Conservation (phyloP, 2,797 vertebrate genomes). For the Nannoperca australis region DNA sequence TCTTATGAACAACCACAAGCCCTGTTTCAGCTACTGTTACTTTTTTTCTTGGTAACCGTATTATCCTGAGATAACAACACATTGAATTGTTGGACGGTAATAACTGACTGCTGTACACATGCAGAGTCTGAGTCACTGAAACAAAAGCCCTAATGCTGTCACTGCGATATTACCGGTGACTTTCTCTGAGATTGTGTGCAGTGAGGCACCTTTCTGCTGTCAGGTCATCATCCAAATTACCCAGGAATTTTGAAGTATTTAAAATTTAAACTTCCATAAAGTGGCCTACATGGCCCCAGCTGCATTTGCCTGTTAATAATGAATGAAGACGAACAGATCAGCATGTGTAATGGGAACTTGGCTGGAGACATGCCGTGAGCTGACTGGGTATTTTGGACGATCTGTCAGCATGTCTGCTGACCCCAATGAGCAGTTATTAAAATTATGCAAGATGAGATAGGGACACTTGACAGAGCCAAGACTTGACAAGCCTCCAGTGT, state of each 20-base stretch:
- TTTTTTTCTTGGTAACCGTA: neutral
- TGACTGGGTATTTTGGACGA: conserved; percentile 71
- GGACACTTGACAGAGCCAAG: conserved; percentile 43
- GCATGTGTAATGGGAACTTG: conserved; percentile 81
- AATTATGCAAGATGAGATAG: conserved; percentile 56
- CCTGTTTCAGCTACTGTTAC: conserved; percentile 6
- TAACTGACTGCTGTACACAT: conserved; percentile 23
- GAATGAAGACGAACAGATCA: conserved; percentile 82
- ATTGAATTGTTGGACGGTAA: conserved; percentile 23
- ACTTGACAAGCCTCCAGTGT: conserved; percentile 42
- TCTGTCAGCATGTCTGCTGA: conserved; percentile 68
- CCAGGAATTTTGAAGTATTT: conserved; percentile 82
- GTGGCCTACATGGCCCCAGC: conserved; percentile 80
- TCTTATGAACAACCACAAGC: conserved; percentile 17
- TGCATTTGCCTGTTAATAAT: conserved; percentile 84
- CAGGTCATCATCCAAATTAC: conserved; percentile 75
- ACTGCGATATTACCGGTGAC: conserved; percentile 35
- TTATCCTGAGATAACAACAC: conserved; percentile 27
- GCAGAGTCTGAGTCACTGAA: conserved; percentile 20
- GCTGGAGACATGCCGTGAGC: conserved; percentile 66
- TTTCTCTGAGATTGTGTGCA: conserved; percentile 48
- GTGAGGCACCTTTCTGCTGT: conserved; percentile 60
- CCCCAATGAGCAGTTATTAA: conserved; percentile 50
- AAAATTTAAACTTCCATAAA: conserved; percentile 87
- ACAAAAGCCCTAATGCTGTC: conserved; percentile 19